Evolutionary conservation across 2,113 vertebrate species (phyloP), one percentile per base, ranked within the genome.

Genomic region (Corydoras sp.): DNA sequence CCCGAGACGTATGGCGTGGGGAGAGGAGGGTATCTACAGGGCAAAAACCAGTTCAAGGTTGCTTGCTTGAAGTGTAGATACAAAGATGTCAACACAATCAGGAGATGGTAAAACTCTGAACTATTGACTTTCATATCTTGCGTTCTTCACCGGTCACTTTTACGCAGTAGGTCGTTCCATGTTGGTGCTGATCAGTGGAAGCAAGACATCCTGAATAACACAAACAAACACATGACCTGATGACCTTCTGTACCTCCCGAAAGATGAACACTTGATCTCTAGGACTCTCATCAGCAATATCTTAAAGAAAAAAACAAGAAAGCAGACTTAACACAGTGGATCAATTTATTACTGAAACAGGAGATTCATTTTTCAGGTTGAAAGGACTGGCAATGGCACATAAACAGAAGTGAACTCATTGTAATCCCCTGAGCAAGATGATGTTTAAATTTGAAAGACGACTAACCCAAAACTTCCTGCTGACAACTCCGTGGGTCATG

Each of bases 31-130:
- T 71, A 65, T 71, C 49, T 75, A 78, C 31, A 64, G 73, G 60
- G 72, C 11, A 35, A 80, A 79, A 83, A 76, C 80, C 72, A 75
- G 69, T 18, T 67, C 72, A 60, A 79, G 75, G 73, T 80, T 73
- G 75, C 74, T 43, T 56, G 62, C 50, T 66, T 14, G 63, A 15
- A 70, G 43, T 11, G 6, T 61, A 64, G 18, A n/a, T 67, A 65
- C 49, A 35, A 15, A 48, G 51, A 53, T 35, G 49, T 71, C 13
- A 68, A 78, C 74, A 80, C 75, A 58, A 62, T 67, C 35, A 69
- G 61, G 11, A 31, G 58, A 49, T 43, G 50, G 51, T 30, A 43
- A 72, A 64, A 56, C 31, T 1, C 65, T 55, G 67, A 62, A 56
- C 51, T 68, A 66, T 62, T 15, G 11, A 15, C 7, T 12, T 14